phyloP scores from a whole-genome alignment of 2,113 vertebrate species.

The Corvus cornix region DNA sequence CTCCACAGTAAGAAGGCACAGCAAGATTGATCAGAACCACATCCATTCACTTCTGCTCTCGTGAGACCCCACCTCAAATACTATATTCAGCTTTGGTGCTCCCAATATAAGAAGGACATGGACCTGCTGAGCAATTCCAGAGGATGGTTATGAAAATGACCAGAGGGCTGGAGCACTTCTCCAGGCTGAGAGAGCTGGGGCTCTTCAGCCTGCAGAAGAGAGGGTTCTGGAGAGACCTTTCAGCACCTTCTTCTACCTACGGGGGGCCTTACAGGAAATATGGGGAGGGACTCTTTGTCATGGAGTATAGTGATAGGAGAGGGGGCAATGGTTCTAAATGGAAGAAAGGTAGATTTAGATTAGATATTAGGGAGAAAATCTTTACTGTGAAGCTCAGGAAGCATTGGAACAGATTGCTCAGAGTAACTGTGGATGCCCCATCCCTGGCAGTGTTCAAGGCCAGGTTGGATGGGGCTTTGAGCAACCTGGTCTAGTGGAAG shows the following conservation, averaged over 20 bases:
- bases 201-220: background rate
- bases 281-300: background rate
- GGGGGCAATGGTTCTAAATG: background rate
- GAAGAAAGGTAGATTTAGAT: background rate
- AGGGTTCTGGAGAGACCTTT: background rate
- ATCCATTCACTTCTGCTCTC: rapidly evolving
- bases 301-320: background rate
- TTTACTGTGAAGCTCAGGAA: background rate
- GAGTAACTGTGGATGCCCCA: background rate
- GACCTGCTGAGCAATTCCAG: background rate
- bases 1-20: background rate
- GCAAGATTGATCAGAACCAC: background rate
- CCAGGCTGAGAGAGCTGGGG: background rate
- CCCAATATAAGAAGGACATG: background rate
- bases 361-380: background rate
- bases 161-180: background rate
- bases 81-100: background rate
- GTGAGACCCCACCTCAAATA: background rate
- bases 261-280: background rate
- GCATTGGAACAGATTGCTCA: background rate
- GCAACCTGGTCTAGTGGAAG: background rate
- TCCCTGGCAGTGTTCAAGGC: background rate
- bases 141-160: background rate
- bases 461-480: background rate
- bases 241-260: background rate